A percentile compares a stretch with the other conserved stretches of the same genome.
Conservation (phyloP, 1,140 invertebrate species). For the Lepeophtheirus salmonis region DNA sequence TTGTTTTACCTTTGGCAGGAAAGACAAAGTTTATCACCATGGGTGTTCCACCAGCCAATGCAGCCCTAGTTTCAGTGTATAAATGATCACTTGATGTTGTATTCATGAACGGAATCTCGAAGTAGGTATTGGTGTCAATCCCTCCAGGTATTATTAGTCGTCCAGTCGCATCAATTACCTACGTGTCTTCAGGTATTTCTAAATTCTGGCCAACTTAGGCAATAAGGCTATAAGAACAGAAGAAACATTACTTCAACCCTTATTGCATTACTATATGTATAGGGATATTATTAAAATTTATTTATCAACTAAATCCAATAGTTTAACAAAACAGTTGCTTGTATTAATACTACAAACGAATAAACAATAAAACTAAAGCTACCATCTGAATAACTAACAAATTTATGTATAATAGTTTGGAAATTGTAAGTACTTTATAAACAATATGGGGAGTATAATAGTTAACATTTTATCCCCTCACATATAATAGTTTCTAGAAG, state of each 20-base stretch:
- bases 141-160: constrained; percentile 63
- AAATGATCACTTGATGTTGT: constrained; percentile 62
- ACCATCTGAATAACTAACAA: too few species aligned
- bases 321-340: too few species aligned
- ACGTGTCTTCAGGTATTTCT: constrained; percentile 54
- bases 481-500: too few species aligned
- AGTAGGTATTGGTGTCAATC: constrained; percentile 71
- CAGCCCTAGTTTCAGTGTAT: constrained; percentile 68
- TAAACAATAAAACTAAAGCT: too few species aligned
- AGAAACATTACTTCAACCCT: constrained; percentile 13
- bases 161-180: constrained; percentile 56
- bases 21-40: constrained; percentile 47
- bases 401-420: too few species aligned
- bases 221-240: constrained; percentile 23
- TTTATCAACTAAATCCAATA: too few species aligned
- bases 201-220: constrained; percentile 54
- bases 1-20: constrained; percentile 5
- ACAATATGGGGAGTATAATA: too few species aligned
- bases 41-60: constrained; percentile 72
- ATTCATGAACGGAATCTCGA: constrained; percentile 69
- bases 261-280: constrained; percentile 24
- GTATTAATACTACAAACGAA: too few species aligned
- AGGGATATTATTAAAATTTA: too few species aligned
- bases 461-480: too few species aligned
- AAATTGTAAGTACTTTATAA: too few species aligned